These are phyloP conservation scores for Arion vulgaris DNA, from an alignment of 1,140 invertebrate genomes.

Conservation along the genomic window DNA sequence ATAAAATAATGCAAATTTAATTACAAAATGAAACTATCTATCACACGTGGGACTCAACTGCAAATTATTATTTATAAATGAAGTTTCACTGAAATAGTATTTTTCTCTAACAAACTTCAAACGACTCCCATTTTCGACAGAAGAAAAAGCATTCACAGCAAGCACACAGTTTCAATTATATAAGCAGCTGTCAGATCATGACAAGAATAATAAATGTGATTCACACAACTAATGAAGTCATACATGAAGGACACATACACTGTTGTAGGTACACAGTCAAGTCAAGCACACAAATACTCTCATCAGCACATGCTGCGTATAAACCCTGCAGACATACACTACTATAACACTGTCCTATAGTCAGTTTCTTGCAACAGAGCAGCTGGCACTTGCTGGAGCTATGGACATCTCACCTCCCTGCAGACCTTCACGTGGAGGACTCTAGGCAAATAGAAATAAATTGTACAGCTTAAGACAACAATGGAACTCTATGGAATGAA, in stretches of 20 bases:
- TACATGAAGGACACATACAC: neutral
- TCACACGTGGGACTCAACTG: too few species aligned
- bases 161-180: too few species aligned
- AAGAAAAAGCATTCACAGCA: too few species aligned
- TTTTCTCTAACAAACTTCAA: too few species aligned
- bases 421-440: conserved; percentile 69
- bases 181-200: too few species aligned
- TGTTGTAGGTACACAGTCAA: neutral
- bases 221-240: neutral
- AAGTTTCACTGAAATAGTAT: too few species aligned
- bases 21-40: too few species aligned
- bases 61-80: too few species aligned
- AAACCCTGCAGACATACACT: neutral
- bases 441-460: conserved; percentile 50
- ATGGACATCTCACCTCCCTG: conserved; percentile 71
- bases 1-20: too few species aligned
- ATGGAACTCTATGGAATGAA: neutral
- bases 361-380: conserved; percentile 61
- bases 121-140: too few species aligned
- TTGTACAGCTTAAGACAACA: too few species aligned
- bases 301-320: neutral
- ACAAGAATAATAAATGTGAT: neutral
- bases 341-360: neutral
- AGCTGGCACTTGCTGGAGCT: conserved; percentile 67
- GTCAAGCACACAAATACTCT: neutral